Conservation (phyloP, 2,888 invertebrate species). For the Heliothis peltigera region DNA sequence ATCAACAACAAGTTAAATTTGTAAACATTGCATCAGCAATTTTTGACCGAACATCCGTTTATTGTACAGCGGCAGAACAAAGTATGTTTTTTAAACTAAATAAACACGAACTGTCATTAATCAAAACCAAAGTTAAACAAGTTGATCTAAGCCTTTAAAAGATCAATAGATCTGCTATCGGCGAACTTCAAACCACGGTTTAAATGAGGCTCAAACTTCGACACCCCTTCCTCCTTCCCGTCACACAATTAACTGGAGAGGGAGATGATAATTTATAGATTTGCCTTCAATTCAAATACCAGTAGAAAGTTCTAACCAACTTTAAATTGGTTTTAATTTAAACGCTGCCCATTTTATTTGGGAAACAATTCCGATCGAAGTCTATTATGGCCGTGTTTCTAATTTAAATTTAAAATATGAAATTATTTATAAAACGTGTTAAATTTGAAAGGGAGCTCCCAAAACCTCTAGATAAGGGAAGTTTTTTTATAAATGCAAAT, state of each 20-base stretch:
- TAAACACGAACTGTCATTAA: constrained; percentile 37
- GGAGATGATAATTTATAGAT: constrained; percentile 61
- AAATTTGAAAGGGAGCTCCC: not conserved
- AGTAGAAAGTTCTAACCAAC: constrained; percentile 42
- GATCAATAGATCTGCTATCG: constrained; percentile 43
- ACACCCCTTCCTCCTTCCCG: constrained; percentile 23
- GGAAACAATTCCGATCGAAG: constrained; percentile 5
- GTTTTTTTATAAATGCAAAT: constrained; percentile 25
- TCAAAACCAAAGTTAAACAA: constrained; percentile 45
- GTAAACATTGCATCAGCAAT: not conserved
- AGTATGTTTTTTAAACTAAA: constrained; percentile 27
- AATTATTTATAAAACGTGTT: constrained; percentile 1
- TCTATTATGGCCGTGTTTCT: constrained; percentile 5
- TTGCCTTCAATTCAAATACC: constrained; percentile 53
- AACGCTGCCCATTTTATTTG: constrained; percentile 38
- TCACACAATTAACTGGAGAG: constrained; percentile 51
- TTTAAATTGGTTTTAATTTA: constrained; percentile 55
- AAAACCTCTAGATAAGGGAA: not conserved
- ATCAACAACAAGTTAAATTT: not conserved
- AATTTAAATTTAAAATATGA: not conserved
- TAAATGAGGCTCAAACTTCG: constrained; percentile 48
- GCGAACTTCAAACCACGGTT: constrained; percentile 28
- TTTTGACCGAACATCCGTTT: not conserved
- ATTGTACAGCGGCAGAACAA: not conserved
- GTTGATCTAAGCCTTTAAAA: constrained; percentile 41